phyloP scores from a whole-genome alignment of 2,888 invertebrate genomes.

The Meiosimyza platycephala region DNA sequence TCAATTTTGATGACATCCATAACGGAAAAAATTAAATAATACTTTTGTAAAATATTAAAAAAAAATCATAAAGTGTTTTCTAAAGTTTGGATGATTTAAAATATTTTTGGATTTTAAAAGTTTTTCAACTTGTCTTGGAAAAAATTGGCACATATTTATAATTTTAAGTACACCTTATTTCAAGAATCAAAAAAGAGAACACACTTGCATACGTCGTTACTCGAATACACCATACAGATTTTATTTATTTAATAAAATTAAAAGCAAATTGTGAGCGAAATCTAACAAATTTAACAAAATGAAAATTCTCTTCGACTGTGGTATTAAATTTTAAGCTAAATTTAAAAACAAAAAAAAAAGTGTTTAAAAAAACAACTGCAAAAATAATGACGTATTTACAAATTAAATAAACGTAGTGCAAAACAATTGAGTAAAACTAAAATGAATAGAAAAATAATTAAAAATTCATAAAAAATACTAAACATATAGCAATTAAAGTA shows the following conservation, averaged over 20 bases:
- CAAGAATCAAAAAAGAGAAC: too few species aligned
- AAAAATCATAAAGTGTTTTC: too few species aligned
- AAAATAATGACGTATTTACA: background rate
- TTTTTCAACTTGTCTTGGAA: background rate
- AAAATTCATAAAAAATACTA: slow-evolving; percentile 20
- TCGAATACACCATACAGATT: background rate
- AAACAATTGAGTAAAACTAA: slow-evolving; percentile 14
- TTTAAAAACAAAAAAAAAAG: slow-evolving; percentile 41
- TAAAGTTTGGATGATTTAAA: too few species aligned
- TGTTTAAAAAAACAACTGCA: background rate
- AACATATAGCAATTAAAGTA: slow-evolving; percentile 4
- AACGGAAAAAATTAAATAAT: too few species aligned
- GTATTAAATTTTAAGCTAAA: slow-evolving; percentile 66
- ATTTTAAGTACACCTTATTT: background rate
- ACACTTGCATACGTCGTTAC: too few species aligned
- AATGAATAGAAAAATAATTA: too few species aligned
- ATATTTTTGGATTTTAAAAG: too few species aligned
- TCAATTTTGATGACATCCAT: too few species aligned
- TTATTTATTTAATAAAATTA: background rate
- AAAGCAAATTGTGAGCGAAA: slow-evolving; percentile 39
- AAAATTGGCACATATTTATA: too few species aligned
- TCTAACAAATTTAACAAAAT: slow-evolving; percentile 39
- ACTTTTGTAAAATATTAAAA: too few species aligned
- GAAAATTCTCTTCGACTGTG: slow-evolving; percentile 64
- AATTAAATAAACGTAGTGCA: slow-evolving; percentile 2